A percentile compares a stretch with the other conserved stretches of the same genome.
Conservation (phyloP, 2,797 vertebrate genomes). For the Petrocephalus sullivani region DNA sequence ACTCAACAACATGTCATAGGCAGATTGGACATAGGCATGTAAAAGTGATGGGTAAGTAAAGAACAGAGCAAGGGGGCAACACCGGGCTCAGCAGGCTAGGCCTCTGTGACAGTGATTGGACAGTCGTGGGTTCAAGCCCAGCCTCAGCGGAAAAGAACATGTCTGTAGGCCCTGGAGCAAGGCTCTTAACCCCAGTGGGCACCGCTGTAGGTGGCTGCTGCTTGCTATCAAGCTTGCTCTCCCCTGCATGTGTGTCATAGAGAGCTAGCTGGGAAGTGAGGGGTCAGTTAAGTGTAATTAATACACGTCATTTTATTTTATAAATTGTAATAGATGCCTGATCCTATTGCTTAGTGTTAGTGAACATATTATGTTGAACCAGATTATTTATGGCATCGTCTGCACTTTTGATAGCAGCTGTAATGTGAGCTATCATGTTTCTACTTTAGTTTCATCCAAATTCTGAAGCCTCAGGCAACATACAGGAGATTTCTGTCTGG, state of each 20-base stretch:
- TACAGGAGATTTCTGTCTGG: slow-evolving; percentile 62
- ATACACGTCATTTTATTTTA: not conserved
- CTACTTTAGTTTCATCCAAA: slow-evolving; percentile 49
- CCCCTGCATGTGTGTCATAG: too few relatives aligned
- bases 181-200: too few relatives aligned
- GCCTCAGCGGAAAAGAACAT: too few relatives aligned
- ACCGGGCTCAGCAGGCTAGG: too few relatives aligned
- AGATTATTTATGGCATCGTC: not conserved
- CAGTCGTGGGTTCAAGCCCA: too few relatives aligned
- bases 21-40: not conserved
- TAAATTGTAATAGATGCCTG: not conserved
- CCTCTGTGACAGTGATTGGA: too few relatives aligned
- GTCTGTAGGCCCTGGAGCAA: too few relatives aligned
- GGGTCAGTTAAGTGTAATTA: too few relatives aligned
- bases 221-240: too few relatives aligned
- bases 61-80: not conserved
- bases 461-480: slow-evolving; percentile 61
- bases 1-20: not conserved
- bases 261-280: too few relatives aligned
- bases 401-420: slow-evolving; percentile 39
- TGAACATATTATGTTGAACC: not conserved
- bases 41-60: not conserved
- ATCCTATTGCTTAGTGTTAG: not conserved
- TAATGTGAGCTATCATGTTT: slow-evolving; percentile 59
- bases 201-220: too few relatives aligned